Percentiles rank a stretch among this genome's conserved stretches.
phyloP scores from a whole-genome alignment of 1,140 invertebrate genomes.

The Leptoteleia sp. region DNA sequence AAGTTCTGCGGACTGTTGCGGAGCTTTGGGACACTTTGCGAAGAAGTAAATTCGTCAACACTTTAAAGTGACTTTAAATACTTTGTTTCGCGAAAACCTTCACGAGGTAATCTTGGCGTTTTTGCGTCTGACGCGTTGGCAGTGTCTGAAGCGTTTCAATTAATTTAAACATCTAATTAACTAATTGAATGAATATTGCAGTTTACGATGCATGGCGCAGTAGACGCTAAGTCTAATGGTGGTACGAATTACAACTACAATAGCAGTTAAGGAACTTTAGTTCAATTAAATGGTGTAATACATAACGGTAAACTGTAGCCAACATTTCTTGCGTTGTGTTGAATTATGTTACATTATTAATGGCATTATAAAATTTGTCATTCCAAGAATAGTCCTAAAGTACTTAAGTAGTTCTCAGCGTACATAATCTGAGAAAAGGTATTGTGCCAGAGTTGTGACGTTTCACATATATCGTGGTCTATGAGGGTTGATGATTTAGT shows the following conservation, averaged over 20 bases:
- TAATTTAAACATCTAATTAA: slow-evolving; percentile 26
- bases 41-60: slow-evolving; percentile 16
- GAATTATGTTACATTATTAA: slow-evolving; percentile 42
- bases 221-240: slow-evolving; percentile 38
- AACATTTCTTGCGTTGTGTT: slow-evolving; percentile 33
- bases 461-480: slow-evolving; percentile 17
- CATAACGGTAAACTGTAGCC: slow-evolving; percentile 36
- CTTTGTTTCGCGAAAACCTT: slow-evolving; percentile 5
- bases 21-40: slow-evolving; percentile 7
- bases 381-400: slow-evolving; percentile 19
- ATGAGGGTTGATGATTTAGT: background rate
- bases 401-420: slow-evolving; percentile 22
- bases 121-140: background rate
- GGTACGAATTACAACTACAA: slow-evolving; percentile 32
- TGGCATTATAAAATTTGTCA: slow-evolving; percentile 55
- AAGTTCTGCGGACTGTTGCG: slow-evolving; percentile 24
- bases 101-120: background rate
- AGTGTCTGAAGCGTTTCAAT: background rate
- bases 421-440: slow-evolving; percentile 31
- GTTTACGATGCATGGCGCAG: slow-evolving; percentile 10
- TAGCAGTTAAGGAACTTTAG: slow-evolving; percentile 36
- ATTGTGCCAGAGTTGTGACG: slow-evolving; percentile 7
- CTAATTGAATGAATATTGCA: slow-evolving; percentile 30
- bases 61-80: background rate
- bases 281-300: slow-evolving; percentile 55